phyloP scores from a whole-genome alignment of 2,797 vertebrate species.

The Nasua narica region DNA sequence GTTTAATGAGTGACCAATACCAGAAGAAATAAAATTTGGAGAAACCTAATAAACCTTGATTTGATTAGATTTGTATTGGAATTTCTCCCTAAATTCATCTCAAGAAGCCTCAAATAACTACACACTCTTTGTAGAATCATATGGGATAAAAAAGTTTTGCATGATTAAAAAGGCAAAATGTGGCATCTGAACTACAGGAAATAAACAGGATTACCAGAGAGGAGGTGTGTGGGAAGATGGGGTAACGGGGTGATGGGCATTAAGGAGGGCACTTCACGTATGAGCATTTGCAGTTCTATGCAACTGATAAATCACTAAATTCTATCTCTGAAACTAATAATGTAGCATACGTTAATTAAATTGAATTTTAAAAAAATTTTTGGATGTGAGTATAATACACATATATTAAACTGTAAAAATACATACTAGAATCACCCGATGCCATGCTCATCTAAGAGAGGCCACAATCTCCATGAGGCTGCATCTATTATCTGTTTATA shows the following conservation, averaged over 20 bases:
- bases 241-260: too few species aligned
- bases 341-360: too few species aligned
- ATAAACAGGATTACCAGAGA: too few species aligned
- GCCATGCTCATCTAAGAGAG: not conserved
- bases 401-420: not conserved
- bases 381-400: not conserved
- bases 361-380: too few species aligned
- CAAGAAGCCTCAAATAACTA: not conserved
- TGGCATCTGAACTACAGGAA: not conserved
- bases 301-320: too few species aligned
- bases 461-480: not conserved
- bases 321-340: too few species aligned
- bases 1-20: not conserved
- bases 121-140: not conserved
- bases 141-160: not conserved
- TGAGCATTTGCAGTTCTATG: too few species aligned
- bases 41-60: not conserved
- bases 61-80: not conserved
- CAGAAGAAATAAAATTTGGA: not conserved
- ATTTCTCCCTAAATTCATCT: not conserved
- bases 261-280: too few species aligned
- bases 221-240: too few species aligned
- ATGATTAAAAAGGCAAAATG: not conserved
- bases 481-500: not conserved
- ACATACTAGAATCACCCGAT: not conserved